Percentiles rank a stretch among this genome's conserved stretches.
phyloP scores from a whole-genome alignment of 2,113 vertebrate genomes.

The Calonectris borealis region DNA sequence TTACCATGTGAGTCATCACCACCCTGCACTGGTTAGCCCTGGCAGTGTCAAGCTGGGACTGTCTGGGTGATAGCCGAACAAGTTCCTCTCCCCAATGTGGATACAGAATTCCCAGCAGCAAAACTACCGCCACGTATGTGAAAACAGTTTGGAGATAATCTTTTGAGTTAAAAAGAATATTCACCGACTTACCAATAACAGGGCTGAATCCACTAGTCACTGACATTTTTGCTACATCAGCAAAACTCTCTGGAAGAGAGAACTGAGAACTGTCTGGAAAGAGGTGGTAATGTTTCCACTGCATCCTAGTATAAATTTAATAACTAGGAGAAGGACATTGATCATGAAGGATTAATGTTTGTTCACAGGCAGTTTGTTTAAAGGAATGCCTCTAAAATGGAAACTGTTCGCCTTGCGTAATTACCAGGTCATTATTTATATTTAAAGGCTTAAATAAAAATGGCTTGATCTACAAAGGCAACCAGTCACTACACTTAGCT shows the following conservation, averaged over 20 bases:
- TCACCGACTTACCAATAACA: neutral
- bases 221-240: neutral
- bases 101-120: neutral
- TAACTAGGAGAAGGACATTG: neutral
- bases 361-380: neutral
- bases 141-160: neutral
- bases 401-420: neutral
- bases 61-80: neutral
- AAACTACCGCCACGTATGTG: neutral
- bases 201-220: neutral
- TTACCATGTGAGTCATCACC: neutral
- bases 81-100: neutral
- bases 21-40: neutral
- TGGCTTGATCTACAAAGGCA: neutral
- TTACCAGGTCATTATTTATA: neutral
- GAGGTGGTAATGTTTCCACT: neutral
- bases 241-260: neutral
- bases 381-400: neutral
- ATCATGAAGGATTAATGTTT: neutral
- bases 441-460: neutral
- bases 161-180: neutral
- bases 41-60: neutral
- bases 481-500: neutral
- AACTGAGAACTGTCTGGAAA: neutral
- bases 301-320: neutral